phyloP scores from a whole-genome alignment of 2,797 vertebrate species.

The Bufotes viridis region DNA sequence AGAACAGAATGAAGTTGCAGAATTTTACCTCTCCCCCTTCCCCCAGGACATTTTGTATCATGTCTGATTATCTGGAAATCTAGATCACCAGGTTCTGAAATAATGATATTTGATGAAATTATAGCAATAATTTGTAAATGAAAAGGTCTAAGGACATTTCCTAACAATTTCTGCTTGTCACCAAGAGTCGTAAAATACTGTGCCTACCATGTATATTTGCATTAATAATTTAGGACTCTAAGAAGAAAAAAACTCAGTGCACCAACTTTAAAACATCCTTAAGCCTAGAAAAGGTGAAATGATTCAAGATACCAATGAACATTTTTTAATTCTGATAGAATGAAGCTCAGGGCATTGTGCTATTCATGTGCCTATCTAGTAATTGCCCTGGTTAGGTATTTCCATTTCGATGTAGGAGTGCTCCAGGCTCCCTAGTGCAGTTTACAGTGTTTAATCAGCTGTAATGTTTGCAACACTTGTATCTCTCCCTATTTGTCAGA shows the following conservation, averaged over 20 bases:
- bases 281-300: slow-evolving; percentile 15
- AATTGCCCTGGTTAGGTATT: slow-evolving; percentile 9
- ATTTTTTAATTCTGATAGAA: neutral
- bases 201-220: neutral
- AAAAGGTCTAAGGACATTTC: neutral
- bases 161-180: neutral
- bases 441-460: slow-evolving; percentile 35
- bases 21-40: no score
- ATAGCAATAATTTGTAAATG: neutral
- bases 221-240: neutral
- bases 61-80: neutral
- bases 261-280: neutral
- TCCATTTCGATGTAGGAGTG: slow-evolving; percentile 12
- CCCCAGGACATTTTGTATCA: neutral
- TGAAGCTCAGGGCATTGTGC: neutral
- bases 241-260: neutral
- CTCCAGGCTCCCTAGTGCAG: neutral
- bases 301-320: neutral
- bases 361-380: neutral
- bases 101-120: neutral
- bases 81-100: neutral
- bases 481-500: neutral
- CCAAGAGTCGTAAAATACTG: neutral
- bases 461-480: slow-evolving; percentile 1
- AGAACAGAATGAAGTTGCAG: neutral